These are phyloP conservation scores for Cataglyphis rosenhaueri DNA, from an alignment of 2,888 invertebrate genomes.

Conservation along the genomic window DNA sequence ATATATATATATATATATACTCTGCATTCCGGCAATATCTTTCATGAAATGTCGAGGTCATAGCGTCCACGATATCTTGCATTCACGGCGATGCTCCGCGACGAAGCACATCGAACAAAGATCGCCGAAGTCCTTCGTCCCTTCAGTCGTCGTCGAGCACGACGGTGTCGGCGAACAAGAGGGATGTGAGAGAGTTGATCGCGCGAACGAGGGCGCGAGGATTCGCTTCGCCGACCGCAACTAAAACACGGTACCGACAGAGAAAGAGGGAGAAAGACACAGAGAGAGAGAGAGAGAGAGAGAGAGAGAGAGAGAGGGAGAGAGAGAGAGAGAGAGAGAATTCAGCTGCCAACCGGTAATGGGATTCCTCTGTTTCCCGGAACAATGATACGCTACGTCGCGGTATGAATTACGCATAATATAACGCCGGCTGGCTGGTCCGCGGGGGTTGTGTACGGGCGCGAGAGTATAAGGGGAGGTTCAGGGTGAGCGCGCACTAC, in stretches of 20 bases:
- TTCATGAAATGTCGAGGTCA: neutral
- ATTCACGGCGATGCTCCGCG: slow-evolving; percentile 32
- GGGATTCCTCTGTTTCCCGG: slow-evolving; percentile 84
- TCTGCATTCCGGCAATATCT: neutral
- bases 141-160: slow-evolving; percentile 55
- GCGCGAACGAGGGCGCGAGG: slow-evolving; percentile 71
- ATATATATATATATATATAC: neutral
- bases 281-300: slow-evolving; percentile 72
- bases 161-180: slow-evolving; percentile 22
- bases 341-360: slow-evolving; percentile 84
- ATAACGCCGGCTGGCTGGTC: slow-evolving; percentile 67
- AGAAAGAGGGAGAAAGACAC: slow-evolving; percentile 65
- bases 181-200: slow-evolving; percentile 44
- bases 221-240: slow-evolving; percentile 81
- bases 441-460: slow-evolving; percentile 59
- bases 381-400: slow-evolving; percentile 83
- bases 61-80: slow-evolving; percentile 13
- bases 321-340: slow-evolving; percentile 78
- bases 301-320: neutral
- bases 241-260: slow-evolving; percentile 80
- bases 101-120: slow-evolving; percentile 55
- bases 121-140: slow-evolving; percentile 60
- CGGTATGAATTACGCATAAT: slow-evolving; percentile 83
- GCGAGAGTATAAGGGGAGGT: neutral
- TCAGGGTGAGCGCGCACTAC: slow-evolving; percentile 46